Percentiles rank a stretch among this genome's conserved stretches.
Conservation (phyloP, 2,888 invertebrate genomes). For the Conomelus anceps region DNA sequence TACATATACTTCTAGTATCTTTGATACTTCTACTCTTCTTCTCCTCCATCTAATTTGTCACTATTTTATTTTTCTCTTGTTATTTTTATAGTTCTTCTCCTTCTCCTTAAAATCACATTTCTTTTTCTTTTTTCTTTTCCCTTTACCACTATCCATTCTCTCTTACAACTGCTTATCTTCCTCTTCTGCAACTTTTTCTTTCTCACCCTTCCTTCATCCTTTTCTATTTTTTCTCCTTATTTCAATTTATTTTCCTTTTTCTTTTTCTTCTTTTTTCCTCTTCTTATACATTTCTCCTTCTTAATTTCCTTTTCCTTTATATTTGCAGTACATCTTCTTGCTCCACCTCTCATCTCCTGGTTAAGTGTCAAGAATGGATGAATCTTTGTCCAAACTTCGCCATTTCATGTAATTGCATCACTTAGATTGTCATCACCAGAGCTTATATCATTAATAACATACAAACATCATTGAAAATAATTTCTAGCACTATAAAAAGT, state of each 20-base stretch:
- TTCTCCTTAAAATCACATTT: not conserved
- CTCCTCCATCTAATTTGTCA: not conserved
- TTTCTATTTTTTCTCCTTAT: not conserved
- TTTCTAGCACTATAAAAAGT: too few relatives aligned
- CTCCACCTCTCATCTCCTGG: too few relatives aligned
- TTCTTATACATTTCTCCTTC: not conserved
- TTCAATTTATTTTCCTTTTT: not conserved
- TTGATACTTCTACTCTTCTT: not conserved
- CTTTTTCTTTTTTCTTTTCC: not conserved
- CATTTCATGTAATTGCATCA: too few relatives aligned
- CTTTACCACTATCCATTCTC: not conserved
- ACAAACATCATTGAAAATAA: too few relatives aligned
- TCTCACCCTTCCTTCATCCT: not conserved
- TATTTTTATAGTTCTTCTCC: not conserved
- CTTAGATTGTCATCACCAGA: too few relatives aligned
- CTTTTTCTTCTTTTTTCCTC: not conserved
- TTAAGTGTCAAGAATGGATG: too few relatives aligned
- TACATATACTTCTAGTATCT: not conserved
- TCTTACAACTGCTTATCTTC: not conserved
- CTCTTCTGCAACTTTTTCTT: not conserved
- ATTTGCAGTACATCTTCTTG: too few relatives aligned
- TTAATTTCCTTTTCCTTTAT: too few relatives aligned
- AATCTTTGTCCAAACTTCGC: too few relatives aligned
- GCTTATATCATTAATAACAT: too few relatives aligned
- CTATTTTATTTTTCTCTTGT: too few relatives aligned